Percentiles rank a stretch among this genome's conserved stretches.
phyloP scores from a whole-genome alignment of 2,113 vertebrate species.

The Crotophaga sulcirostris region DNA sequence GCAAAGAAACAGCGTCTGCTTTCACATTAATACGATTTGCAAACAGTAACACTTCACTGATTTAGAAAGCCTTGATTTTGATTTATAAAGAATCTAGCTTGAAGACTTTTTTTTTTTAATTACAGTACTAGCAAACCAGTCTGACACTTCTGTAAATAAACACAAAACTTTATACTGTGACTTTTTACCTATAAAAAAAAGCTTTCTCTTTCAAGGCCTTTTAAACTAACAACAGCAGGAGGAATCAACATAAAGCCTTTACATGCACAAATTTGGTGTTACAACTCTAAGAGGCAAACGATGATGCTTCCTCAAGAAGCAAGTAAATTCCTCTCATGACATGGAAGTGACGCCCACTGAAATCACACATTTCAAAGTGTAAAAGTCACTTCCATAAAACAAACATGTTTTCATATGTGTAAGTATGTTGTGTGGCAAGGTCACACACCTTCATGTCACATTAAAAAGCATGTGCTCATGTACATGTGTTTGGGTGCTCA shows the following conservation, averaged over 20 bases:
- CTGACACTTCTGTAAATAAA: neutral
- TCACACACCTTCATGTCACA: neutral
- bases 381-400: neutral
- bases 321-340: neutral
- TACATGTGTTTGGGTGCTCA: neutral
- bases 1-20: neutral
- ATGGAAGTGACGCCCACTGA: neutral
- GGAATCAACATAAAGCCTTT: neutral
- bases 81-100: neutral
- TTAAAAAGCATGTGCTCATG: neutral
- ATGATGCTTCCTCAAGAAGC: neutral
- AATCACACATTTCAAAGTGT: neutral
- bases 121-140: neutral
- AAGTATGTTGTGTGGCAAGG: neutral
- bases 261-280: neutral
- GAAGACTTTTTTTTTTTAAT: neutral
- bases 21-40: neutral
- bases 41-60: neutral
- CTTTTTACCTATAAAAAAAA: neutral
- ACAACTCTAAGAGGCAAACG: neutral
- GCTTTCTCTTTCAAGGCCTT: neutral
- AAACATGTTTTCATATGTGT: rapidly evolving
- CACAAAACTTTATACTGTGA: neutral
- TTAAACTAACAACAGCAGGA: neutral
- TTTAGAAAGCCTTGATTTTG: neutral